A percentile compares a stretch with the other conserved stretches of the same genome.
These are phyloP conservation scores for Carpatolechia fugitivella DNA, from an alignment of 2,888 invertebrate species.

Conservation along the genomic window DNA sequence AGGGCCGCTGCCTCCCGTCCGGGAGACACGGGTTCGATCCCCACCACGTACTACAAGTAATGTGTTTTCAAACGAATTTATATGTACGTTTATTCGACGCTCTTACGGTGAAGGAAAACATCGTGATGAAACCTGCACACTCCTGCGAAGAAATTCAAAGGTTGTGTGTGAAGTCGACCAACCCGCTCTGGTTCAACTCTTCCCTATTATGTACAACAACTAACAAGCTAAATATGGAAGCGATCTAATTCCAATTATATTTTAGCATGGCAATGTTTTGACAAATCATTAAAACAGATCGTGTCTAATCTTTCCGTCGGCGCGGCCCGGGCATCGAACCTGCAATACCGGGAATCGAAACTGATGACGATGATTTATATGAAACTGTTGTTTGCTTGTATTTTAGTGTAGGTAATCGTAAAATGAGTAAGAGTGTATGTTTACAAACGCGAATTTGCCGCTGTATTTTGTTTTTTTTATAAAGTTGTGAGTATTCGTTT, in stretches of 20 bases:
- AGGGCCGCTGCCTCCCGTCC: too few species aligned
- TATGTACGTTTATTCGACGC: too few species aligned
- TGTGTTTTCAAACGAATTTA: too few species aligned
- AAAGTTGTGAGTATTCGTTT: neutral
- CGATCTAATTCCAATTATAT: neutral
- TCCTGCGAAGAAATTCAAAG: too few species aligned
- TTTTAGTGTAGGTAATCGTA: neutral
- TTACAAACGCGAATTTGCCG: neutral
- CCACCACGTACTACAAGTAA: too few species aligned
- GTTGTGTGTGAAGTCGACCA: too few species aligned
- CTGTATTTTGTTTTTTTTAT: neutral
- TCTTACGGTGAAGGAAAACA: too few species aligned
- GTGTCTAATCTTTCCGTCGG: conserved; percentile 15
- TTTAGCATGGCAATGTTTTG: neutral
- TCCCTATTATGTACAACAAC: too few species aligned
- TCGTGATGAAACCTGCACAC: too few species aligned
- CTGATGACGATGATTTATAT: neutral
- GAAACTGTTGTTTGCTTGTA: neutral
- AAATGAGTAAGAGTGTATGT: neutral
- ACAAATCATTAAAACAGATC: conserved; percentile 3
- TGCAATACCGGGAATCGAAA: neutral
- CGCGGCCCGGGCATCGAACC: conserved; percentile 22
- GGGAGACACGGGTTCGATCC: too few species aligned
- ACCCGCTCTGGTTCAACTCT: too few species aligned
- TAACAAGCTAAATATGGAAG: neutral